Evolutionary conservation across 2,113 vertebrate species (phyloP), one percentile per base, ranked within the genome.

Genomic region (Hypomesus transpacificus): DNA sequence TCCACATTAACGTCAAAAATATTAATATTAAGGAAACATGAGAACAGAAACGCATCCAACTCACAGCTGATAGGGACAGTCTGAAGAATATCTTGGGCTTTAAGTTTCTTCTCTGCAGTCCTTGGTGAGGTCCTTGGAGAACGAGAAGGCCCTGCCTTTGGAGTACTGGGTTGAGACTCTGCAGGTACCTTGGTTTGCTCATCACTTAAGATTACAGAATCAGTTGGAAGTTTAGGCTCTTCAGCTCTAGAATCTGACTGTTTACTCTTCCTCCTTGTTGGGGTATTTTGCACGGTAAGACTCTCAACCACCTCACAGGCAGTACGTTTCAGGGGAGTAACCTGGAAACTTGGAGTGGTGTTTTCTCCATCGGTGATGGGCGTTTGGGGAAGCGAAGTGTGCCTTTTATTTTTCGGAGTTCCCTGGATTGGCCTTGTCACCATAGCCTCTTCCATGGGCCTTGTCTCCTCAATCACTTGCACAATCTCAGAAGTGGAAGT

Each of bases 211-310:
- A 28, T 18, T 24, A n/a, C 46, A 71, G 18, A 17, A 16, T 26
- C 1, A 52, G 28, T 69, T n/a, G 63, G 39, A 28, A 2, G 6
- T 9, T 13, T 46, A 46, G 1, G 39, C 39, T 46, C 39, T 46
- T 13, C 39, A 46, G 39, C 9, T 7, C 2, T 46, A 11, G 39
- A 1, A 13, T 46, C 39, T 11, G 39, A 46, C 9, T 77, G 82
- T 18, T 75, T 87, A 59, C 86, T 90, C 67, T 74, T 84, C 46
- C 87, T 83, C 26, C 75, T 81, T 54, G 68, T 50, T 1, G 87
- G 79, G 0, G 87, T 87, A 69, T 79, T 86, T 2, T 58, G 54
- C 63, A 71, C 64, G 0, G 62, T 68, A 21, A 84, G 50, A 71
- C 90, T 82, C 65, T 88, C 71, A 31, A 83, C 69, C 51, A 75